These are phyloP conservation scores for Equus przewalskii DNA, from an alignment of 2,113 vertebrate genomes.

Conservation along the genomic window DNA sequence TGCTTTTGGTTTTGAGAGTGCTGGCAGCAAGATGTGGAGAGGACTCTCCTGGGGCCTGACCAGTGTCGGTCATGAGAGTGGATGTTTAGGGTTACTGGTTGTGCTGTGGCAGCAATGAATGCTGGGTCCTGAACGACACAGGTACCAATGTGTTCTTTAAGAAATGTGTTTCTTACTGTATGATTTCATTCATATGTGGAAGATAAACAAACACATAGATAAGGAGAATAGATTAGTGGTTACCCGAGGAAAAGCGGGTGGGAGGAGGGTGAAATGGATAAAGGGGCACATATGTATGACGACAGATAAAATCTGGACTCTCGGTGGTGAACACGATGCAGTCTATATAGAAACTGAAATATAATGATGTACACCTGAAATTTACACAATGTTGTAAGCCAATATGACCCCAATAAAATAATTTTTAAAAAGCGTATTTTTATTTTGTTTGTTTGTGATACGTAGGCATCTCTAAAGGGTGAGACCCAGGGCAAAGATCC, in stretches of 20 bases:
- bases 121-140: background rate
- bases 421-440: background rate
- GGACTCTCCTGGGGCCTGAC: background rate
- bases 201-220: too few species aligned
- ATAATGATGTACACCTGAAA: too few species aligned
- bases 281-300: too few species aligned
- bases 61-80: background rate
- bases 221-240: too few species aligned
- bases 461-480: background rate
- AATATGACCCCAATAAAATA: too few species aligned
- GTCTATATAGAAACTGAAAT: too few species aligned
- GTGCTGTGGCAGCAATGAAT: background rate
- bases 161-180: background rate
- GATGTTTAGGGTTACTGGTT: background rate
- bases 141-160: background rate
- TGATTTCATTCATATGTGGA: too few species aligned
- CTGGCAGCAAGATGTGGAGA: background rate
- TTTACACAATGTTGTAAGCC: too few species aligned
- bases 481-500: background rate
- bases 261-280: too few species aligned
- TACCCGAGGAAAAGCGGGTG: too few species aligned
- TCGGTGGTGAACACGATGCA: too few species aligned
- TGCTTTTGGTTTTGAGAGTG: constrained; percentile 11
- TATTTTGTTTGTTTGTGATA: constrained; percentile 24
- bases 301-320: too few species aligned